Base-by-base conservation (phyloP, 2,888 invertebrate genomes). In the Fragum fragum region DNA sequence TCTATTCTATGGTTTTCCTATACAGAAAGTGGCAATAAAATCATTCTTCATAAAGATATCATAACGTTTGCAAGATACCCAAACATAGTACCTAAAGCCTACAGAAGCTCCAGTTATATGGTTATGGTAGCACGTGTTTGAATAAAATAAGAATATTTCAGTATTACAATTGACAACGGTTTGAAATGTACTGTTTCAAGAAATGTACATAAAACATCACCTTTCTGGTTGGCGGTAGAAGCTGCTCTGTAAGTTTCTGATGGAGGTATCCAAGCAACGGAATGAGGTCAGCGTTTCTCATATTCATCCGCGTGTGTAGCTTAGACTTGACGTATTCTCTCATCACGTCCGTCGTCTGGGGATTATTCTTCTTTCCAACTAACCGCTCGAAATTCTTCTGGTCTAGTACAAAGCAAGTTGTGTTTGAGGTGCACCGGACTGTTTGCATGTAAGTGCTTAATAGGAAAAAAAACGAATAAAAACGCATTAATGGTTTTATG, bases 301-400 rank as follows among this genome's bases (percentile, higher is more conserved):
- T 87, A 28, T 83, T 71, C 78, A 88, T 87, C 23, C 92, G 83
- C 18, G 88, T 90, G 26, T 86, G 76, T 5, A 93, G 83, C 70
- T 93, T 93, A n/a, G 87, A 76, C 73, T 88, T 87, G 14, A 91
- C 90, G 70, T 88, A 84, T 32, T 86, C 83, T 53, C 89, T 86
- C 81, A 93, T 91, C 21, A 89, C 63, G 32, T 92, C 88, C 59
- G 91, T 79, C 6, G 91, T 91, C 11, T 85, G 72, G 1, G 89
- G 85, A 77, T 92, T 91, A 77, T 92, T 92, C 71, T 90, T 89
- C 47, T 88, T 89, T 14, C 91, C 87, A 32, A 93, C 87, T 0
- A 94, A 78, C 21, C 94, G 83, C 61, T 94, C 94, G 75, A 91
- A 91, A 79, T 93, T 94, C 79, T 93, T 93, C 52, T 91, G 84